Percentiles rank a stretch among this genome's conserved stretches.
Conservation (phyloP, 2,113 vertebrate species). For the Apteryx owenii region DNA sequence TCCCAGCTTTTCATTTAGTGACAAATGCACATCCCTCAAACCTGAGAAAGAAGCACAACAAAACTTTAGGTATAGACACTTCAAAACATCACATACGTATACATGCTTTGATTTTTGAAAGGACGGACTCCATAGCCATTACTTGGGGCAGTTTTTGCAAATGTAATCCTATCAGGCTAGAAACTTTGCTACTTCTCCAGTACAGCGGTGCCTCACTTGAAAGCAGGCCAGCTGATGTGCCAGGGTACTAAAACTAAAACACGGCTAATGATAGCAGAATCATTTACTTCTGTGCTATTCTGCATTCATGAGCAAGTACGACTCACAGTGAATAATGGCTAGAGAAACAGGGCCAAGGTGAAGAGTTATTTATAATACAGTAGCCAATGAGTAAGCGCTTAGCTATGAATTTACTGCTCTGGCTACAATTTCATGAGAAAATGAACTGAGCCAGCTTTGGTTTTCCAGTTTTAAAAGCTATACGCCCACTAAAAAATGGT, state of each 20-base stretch:
- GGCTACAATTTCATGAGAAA: constrained; percentile 51
- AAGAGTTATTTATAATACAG: constrained; percentile 61
- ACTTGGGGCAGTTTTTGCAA: background rate
- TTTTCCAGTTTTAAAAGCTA: constrained; percentile 10
- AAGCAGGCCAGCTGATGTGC: background rate
- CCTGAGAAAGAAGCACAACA: background rate
- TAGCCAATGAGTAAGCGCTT: constrained; percentile 49
- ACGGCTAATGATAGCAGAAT: background rate
- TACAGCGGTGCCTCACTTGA: background rate
- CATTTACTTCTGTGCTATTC: background rate
- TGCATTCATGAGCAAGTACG: background rate
- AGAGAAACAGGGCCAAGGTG: constrained; percentile 45
- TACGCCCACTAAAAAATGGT: background rate
- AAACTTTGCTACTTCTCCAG: background rate
- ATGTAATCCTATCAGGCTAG: fast-evolving
- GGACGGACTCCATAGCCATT: background rate
- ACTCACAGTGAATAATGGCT: constrained; percentile 22
- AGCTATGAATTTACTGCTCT: constrained; percentile 60
- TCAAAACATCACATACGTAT: background rate
- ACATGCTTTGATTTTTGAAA: background rate
- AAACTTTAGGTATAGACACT: fast-evolving
- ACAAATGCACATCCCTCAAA: background rate
- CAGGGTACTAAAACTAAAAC: background rate
- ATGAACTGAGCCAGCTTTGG: background rate
- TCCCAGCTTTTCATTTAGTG: background rate